Evolutionary conservation across 2,888 invertebrate genomes (phyloP), one percentile per base, ranked within the genome.

Genomic region (Nomada fucata): DNA sequence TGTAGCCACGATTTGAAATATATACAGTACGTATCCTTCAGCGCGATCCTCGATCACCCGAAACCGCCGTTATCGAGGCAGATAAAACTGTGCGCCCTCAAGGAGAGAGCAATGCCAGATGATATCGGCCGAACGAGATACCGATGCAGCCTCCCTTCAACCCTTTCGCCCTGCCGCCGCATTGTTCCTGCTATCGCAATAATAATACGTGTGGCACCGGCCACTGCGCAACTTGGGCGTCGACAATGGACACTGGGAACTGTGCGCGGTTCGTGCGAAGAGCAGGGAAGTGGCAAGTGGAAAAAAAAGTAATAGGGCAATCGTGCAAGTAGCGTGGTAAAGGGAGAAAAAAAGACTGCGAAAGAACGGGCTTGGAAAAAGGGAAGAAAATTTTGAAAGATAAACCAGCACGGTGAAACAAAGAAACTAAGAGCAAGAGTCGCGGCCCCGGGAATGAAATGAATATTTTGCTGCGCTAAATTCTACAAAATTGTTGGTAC

Each of bases 151-250:
- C 52, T 42, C 68, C 36, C 65, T 47, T 59, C 44, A 59, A 36
- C 53, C 67, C 26, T 42, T 52, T 59, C 52, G 20, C 11, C 23
- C 42, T 2, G 86, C 15, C 13, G 52, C 55, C 59, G 78, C 82
- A 90, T 89, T 89, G 89, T 90, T 90, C 85, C 89, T 84, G 87
- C 88, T 89, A 88, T 87, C 87, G 84, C 88, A 86, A 87, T 88
- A 90, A 90, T 89, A 86, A 86, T 76, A 82, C 86, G 47, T 86
- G 47, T 82, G 85, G 77, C 85, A 83, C 80, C 81, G 74, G 77
- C 79, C 79, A 76, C 65, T 81, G 26, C 26, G 83, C 77, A 77
- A 68, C 79, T 85, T 82, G 80, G 76, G 82, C 74, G 60, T 59
- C 69, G 26, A 69, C 69, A 44, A 70, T 59, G 59, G 59, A 26